These are phyloP conservation scores for Prionace glauca DNA, from an alignment of 2,797 vertebrate species.

Conservation along the genomic window DNA sequence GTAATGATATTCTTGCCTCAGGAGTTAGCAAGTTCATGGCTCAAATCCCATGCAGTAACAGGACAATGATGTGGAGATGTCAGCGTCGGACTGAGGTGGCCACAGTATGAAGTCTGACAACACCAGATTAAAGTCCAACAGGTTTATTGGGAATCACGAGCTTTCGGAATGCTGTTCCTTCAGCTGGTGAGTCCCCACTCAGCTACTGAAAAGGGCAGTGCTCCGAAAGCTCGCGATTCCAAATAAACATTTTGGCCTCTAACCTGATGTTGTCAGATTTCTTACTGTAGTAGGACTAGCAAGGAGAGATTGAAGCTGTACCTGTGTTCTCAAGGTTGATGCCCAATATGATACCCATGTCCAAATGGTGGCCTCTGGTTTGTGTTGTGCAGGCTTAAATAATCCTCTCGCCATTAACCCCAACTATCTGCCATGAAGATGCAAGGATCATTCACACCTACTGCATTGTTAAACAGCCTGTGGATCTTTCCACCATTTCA, in stretches of 20 bases:
- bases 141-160: too few relatives aligned
- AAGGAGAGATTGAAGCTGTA: not conserved
- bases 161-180: too few relatives aligned
- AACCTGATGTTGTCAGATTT: too few relatives aligned
- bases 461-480: not conserved
- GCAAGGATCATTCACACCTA: not conserved
- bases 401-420: not conserved
- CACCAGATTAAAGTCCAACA: too few relatives aligned
- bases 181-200: too few relatives aligned
- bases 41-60: not conserved
- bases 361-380: not conserved
- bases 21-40: not conserved
- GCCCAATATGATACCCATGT: not conserved
- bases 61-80: too few relatives aligned
- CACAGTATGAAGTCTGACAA: too few relatives aligned
- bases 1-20: not conserved
- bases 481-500: not conserved
- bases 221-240: too few relatives aligned
- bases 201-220: too few relatives aligned
- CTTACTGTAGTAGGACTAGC: not conserved
- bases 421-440: not conserved
- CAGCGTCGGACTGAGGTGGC: too few relatives aligned
- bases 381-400: not conserved
- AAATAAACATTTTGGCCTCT: too few relatives aligned
- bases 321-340: not conserved